Conservation (phyloP, 2,113 vertebrate species). For the Girardinichthys multiradiatus region DNA sequence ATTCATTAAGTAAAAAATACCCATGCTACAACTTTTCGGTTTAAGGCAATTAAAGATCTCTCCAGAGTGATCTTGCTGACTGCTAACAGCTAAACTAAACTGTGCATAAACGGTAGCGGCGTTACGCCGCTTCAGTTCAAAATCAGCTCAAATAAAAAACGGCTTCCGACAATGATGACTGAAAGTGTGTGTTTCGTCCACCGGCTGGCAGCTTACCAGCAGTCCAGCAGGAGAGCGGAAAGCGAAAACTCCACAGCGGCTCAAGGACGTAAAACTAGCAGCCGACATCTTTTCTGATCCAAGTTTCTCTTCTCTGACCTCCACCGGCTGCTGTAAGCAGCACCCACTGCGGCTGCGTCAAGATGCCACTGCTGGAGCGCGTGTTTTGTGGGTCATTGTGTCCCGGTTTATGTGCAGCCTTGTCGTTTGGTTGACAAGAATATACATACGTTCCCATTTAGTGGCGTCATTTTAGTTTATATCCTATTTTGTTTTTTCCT, state of each 20-base stretch:
- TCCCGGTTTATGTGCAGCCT: fast-evolving
- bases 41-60: background rate
- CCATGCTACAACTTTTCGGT: background rate
- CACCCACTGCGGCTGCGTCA: slow-evolving; percentile 29
- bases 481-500: background rate
- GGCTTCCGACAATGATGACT: background rate
- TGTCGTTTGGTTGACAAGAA: background rate
- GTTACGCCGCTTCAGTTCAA: background rate
- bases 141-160: background rate
- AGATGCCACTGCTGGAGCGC: background rate
- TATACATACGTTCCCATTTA: background rate
- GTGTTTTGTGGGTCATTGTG: background rate
- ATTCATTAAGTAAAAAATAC: background rate
- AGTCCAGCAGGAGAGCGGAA: slow-evolving; percentile 50
- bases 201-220: slow-evolving; percentile 40
- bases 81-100: background rate
- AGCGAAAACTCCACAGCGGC: slow-evolving; percentile 51
- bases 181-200: background rate
- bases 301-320: slow-evolving; percentile 59
- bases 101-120: background rate
- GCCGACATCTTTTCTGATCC: slow-evolving; percentile 69
- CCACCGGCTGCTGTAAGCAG: slow-evolving; percentile 32
- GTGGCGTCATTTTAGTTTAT: background rate
- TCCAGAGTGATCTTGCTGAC: background rate
- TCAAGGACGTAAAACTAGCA: slow-evolving; percentile 73